Percentiles rank a stretch among this genome's conserved stretches.
Evolutionary conservation across 2,113 vertebrate genomes (phyloP).

Genomic region (Vulpes ferrilata): DNA sequence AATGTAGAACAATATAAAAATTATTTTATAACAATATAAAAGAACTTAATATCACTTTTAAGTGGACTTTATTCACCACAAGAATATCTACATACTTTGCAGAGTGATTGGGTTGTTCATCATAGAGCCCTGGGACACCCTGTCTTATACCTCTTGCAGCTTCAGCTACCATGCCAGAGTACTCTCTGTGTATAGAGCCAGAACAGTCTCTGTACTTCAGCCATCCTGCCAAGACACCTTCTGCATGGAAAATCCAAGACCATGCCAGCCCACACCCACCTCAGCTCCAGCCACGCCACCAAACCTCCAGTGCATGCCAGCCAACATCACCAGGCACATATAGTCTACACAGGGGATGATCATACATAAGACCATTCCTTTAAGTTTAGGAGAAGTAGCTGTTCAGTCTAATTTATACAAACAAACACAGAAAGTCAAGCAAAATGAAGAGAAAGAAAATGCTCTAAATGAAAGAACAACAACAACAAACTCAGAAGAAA

Average conservation of each 20-base stretch:
- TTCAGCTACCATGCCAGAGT: neutral
- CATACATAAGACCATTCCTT: too few relatives aligned
- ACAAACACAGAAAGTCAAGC: neutral
- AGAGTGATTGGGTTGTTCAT: neutral
- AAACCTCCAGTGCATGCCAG: neutral
- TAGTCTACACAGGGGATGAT: neutral
- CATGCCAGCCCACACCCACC: too few relatives aligned
- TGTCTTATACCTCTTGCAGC: neutral
- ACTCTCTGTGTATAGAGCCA: neutral
- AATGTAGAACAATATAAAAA: neutral
- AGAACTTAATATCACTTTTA: neutral
- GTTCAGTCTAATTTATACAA: neutral
- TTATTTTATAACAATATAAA: neutral
- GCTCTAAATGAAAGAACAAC: neutral
- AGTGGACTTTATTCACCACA: neutral
- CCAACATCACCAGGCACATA: neutral
- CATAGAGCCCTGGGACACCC: neutral
- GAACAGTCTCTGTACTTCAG: neutral
- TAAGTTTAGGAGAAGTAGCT: neutral
- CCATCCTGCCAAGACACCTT: neutral
- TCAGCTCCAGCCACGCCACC: neutral
- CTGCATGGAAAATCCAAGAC: neutral
- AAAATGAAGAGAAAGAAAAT: neutral
- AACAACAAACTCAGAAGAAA: neutral
- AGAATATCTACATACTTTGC: neutral